phyloP scores from a whole-genome alignment of 92 coral and sea anemone genomes.

The Scolanthus callimorphus region DNA sequence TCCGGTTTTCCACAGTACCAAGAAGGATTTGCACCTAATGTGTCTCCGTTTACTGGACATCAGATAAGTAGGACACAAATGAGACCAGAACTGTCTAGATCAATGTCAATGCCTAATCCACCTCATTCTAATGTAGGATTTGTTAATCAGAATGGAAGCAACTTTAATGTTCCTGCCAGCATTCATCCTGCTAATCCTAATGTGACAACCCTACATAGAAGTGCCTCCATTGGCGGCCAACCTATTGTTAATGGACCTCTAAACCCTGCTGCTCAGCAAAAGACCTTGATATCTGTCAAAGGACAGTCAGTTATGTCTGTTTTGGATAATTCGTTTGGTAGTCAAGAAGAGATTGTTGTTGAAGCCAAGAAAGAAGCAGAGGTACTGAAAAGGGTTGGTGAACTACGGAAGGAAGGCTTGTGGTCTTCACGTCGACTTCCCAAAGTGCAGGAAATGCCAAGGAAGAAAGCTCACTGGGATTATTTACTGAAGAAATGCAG shows the following conservation, averaged over 20 bases:
- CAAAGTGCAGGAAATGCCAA: conserved; percentile 87
- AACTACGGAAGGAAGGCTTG: conserved; percentile 96
- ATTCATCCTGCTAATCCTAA: conserved; percentile 4
- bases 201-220: conserved; percentile 10
- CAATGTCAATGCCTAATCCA: conserved; percentile 70
- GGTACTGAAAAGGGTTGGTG: conserved; percentile 85
- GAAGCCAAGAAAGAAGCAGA: conserved; percentile 97
- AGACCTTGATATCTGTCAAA: conserved; percentile 24
- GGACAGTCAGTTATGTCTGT: conserved; percentile 75
- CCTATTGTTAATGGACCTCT: conserved; percentile 64
- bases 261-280: conserved; percentile 12
- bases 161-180: conserved; percentile 14
- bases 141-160: conserved; percentile 24
- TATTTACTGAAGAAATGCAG: conserved; percentile 95
- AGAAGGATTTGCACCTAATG: conserved; percentile 81
- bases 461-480: conserved; percentile 98
- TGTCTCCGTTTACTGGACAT: conserved; percentile 83
- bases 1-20: conserved; percentile 52
- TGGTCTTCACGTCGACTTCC: conserved; percentile 89
- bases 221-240: conserved; percentile 29
- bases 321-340: conserved; percentile 75
- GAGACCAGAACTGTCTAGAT: conserved; percentile 59
- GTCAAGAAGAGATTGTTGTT: conserved; percentile 88
- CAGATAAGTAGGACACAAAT: conserved; percentile 51
- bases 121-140: conserved; percentile 18